Percentiles rank a stretch among this genome's conserved stretches.
These are phyloP conservation scores for Anisognathus igniventris DNA, from an alignment of 2,797 vertebrate genomes.

Conservation along the genomic window DNA sequence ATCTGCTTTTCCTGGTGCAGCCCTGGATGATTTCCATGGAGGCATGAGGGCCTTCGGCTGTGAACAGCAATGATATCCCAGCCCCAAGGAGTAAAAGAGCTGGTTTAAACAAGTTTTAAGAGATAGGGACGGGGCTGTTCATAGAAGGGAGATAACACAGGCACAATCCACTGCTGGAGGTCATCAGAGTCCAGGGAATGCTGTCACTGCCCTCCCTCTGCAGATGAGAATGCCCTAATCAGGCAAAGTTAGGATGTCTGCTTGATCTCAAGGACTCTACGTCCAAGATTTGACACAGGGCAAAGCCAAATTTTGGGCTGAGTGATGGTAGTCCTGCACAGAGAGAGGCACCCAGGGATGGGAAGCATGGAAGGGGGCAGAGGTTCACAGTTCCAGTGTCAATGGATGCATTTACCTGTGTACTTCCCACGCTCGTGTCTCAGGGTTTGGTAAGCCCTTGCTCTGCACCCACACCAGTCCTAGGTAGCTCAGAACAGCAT, in stretches of 20 bases:
- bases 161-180: not conserved
- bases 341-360: not conserved
- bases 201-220: not conserved
- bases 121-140: not conserved
- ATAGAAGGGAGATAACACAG: not conserved
- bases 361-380: rapidly evolving
- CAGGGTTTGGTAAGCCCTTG: not conserved
- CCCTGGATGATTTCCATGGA: not conserved
- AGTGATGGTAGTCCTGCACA: not conserved
- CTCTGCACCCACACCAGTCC: not conserved
- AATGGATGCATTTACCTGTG: not conserved
- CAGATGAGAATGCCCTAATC: not conserved
- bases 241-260: not conserved
- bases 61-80: not conserved
- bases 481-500: not conserved
- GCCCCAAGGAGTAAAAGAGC: not conserved
- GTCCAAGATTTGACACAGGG: not conserved
- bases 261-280: not conserved
- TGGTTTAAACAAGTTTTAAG: not conserved
- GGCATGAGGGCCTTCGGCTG: not conserved
- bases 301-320: not conserved
- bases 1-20: not conserved
- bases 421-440: rapidly evolving
- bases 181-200: not conserved
- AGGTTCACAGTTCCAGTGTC: rapidly evolving